Percentiles rank a stretch among this genome's conserved stretches.
Conservation (phyloP, 2,797 vertebrate species). For the Pyrrhura leucotis region DNA sequence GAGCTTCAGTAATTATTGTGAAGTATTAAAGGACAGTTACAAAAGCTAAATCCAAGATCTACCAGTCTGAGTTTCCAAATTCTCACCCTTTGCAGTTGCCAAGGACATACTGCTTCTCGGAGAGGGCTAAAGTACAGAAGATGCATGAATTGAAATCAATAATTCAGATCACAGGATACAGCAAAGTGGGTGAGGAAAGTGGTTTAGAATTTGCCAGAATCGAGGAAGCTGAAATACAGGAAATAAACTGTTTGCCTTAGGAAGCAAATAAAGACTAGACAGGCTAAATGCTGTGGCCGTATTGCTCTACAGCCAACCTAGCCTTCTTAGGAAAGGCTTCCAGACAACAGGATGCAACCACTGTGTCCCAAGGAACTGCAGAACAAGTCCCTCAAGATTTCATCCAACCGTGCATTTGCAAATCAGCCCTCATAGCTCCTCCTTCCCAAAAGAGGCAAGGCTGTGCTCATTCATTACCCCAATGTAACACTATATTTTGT, state of each 20-base stretch:
- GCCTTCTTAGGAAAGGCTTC: not conserved
- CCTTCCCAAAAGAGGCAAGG: not conserved
- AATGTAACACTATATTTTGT: not conserved
- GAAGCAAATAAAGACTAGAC: constrained; percentile 9
- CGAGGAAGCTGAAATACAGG: constrained; percentile 8
- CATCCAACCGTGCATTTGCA: not conserved
- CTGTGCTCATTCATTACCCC: not conserved
- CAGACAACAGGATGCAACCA: not conserved
- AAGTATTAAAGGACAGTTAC: not conserved
- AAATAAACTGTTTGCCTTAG: constrained; percentile 2
- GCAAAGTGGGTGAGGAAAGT: not conserved
- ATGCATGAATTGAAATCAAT: not conserved
- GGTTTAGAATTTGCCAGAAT: not conserved
- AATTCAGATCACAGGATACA: not conserved
- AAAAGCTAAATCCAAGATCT: constrained; percentile 17
- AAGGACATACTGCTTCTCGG: not conserved
- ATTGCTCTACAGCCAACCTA: not conserved
- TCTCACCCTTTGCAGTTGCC: not conserved
- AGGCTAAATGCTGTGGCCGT: not conserved
- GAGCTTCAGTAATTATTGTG: constrained; percentile 21
- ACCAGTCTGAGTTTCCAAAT: not conserved
- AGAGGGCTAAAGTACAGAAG: not conserved
- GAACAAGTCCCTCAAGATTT: constrained; percentile 1
- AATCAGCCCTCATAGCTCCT: not conserved
- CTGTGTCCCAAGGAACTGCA: not conserved